Percentiles rank a stretch among this genome's conserved stretches.
Evolutionary conservation across 2,113 vertebrate genomes (phyloP).

Genomic region (Poeciliopsis occidentalis): DNA sequence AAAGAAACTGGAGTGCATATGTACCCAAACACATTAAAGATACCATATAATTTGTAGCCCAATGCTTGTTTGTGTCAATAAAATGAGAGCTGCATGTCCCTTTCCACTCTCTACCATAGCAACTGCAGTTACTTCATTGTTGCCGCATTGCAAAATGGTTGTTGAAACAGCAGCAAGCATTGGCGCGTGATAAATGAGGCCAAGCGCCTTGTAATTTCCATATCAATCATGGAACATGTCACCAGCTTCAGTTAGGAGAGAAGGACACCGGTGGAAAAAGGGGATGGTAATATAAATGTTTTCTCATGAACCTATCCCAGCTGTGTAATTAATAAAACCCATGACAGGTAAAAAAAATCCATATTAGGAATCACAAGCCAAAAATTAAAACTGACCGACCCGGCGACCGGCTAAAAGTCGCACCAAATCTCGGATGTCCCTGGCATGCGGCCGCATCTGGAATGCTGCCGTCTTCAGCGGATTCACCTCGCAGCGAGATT

Average conservation of each 20-base stretch:
- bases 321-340: constrained; percentile 32
- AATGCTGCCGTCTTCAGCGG: constrained; percentile 67
- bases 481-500: constrained; percentile 58
- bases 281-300: constrained; percentile 19
- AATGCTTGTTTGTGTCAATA: constrained; percentile 31
- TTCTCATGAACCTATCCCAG: constrained; percentile 24
- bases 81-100: constrained; percentile 57
- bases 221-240: constrained; percentile 66
- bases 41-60: constrained; percentile 9
- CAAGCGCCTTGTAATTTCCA: constrained; percentile 65
- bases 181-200: constrained; percentile 62
- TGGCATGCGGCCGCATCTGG: constrained; percentile 40
- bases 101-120: constrained; percentile 50
- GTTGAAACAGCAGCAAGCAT: constrained; percentile 58
- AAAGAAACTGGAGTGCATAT: not conserved
- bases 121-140: constrained; percentile 60
- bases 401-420: constrained; percentile 21
- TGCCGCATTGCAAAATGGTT: constrained; percentile 64
- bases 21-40: constrained; percentile 13
- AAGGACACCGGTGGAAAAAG: constrained; percentile 10
- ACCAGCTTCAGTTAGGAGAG: constrained; percentile 40
- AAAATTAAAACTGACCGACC: constrained; percentile 21
- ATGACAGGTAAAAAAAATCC: constrained; percentile 46
- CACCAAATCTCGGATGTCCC: constrained; percentile 21
- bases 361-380: constrained; percentile 26